Evolutionary conservation across 2,113 vertebrate species (phyloP), one percentile per base, ranked within the genome.

Genomic region (Delphinus delphis): DNA sequence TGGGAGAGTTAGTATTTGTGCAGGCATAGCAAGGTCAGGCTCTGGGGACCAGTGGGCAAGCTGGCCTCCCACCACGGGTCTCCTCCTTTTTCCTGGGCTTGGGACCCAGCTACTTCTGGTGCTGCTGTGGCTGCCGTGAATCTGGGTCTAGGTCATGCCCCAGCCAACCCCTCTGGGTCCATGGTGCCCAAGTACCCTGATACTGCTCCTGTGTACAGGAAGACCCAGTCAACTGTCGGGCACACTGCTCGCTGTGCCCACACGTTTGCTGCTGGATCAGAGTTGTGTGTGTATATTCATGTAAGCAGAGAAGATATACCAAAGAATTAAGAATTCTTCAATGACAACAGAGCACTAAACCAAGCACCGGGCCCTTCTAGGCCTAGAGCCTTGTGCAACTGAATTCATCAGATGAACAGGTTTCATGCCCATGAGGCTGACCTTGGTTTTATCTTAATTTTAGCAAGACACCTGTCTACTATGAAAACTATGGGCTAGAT

Each of bases 401-500:
- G 25, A 3, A 17, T 7, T 1, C 13, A 47, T 70, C 1, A 1
- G n/a, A 38, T 11, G 67, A 70, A 14, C 8, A 25, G 5, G 38
- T 63, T 28, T 88, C 47, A 55, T 6, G 38, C 8, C 36, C 68
- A 53, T 12, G 18, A 95, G n/a, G 12, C 20, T 63, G 13, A 41
- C 28, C 86, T 70, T 33, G 4, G 70, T 6, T 87, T 87, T 33
- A 62, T 84, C 55, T 88, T 88, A 60, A 92, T 62, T 83, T 87
- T 83, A 88, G 76, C 90, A 93, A 58, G 17, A 88, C 23, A 41
- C 28, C 28, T 50, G 36, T 93, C 55, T 44, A 25, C 47, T 80
- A 13, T 84, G 70, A 79, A 95, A 88, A 80, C 31, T 68, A 25
- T 13, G 47, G 70, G 28, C 47, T 55, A 67, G 36, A 67, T 68